Evolutionary conservation across 2,113 vertebrate genomes (phyloP), one percentile per base, ranked within the genome.

Genomic region (Athene cunicularia): DNA sequence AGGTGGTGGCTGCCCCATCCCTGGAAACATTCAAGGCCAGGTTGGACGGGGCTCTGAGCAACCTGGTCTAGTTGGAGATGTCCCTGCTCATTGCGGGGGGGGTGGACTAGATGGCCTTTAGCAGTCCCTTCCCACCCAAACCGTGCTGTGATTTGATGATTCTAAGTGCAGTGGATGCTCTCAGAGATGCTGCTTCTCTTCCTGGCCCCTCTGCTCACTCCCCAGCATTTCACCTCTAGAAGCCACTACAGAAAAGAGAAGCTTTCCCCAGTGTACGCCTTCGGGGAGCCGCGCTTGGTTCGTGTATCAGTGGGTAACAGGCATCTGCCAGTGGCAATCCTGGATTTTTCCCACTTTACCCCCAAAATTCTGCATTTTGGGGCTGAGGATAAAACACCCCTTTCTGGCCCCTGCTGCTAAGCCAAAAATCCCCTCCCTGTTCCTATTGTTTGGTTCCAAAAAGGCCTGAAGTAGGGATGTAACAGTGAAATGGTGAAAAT

Each of bases 261-360:
- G 2, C 19, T 24, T 60, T 74, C 35, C 47, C 39, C 53, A 33
- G 0, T 1, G 0, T 4, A 17, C 2, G 0, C 28, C 17, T 32
- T 26, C 2, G 5, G 49, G 63, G 45, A 59, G 28, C 35, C 0
- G 0, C 3, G 0, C 35, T 45, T 39, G 21, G 15, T 87, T 77
- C 79, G 37, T 22, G 0, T 30, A 22, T 37, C 3, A 4, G 28
- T 32, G 21, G 7, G 19, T 45, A 30, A 45, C 13, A 21, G 27
- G 12, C 37, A 41, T 33, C 33, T 73, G 18, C n/a, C 47, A 49
- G n/a, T 41, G 26, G 12, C 9, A 43, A 20, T 24, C 70, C 47
- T 28, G 53, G 17, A 49, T 67, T 49, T 49, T 53, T 62, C 80
- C 39, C 41, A 12, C n/a, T 79, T 60, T 62, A 19, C 13, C n/a